Percentiles rank a stretch among this genome's conserved stretches.
Evolutionary conservation across 2,113 vertebrate species (phyloP).

Genomic region (Emydura subglobosa): DNA sequence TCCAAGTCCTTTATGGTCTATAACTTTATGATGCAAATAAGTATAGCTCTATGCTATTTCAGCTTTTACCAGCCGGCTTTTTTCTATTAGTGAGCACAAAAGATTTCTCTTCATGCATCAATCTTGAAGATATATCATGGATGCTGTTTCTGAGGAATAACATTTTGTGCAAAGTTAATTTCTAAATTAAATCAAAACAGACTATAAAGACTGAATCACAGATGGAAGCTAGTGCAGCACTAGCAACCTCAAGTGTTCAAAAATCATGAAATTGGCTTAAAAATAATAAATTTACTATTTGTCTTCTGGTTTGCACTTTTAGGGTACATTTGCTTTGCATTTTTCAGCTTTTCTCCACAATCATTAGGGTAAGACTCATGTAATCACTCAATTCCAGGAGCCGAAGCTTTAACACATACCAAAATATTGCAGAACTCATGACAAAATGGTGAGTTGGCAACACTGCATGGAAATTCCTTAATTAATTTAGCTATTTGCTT

Average conservation of each 20-base stretch:
- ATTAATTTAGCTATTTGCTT: not conserved
- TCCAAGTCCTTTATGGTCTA: not conserved
- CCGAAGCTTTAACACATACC: rapidly evolving
- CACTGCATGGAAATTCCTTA: not conserved
- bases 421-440: rapidly evolving
- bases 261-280: not conserved
- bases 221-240: not conserved
- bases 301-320: not conserved
- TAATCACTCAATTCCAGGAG: not conserved
- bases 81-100: not conserved
- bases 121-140: not conserved
- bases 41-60: not conserved
- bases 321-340: rapidly evolving
- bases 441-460: not conserved
- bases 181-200: not conserved
- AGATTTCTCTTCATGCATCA: not conserved
- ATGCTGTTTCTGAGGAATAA: not conserved
- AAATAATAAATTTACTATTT: not conserved
- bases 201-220: not conserved
- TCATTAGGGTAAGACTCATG: not conserved
- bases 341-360: not conserved
- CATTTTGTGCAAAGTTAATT: not conserved
- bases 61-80: not conserved
- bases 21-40: not conserved
- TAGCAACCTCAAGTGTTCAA: not conserved